Conservation (phyloP, 2,888 invertebrate genomes). For the Labia minor region DNA sequence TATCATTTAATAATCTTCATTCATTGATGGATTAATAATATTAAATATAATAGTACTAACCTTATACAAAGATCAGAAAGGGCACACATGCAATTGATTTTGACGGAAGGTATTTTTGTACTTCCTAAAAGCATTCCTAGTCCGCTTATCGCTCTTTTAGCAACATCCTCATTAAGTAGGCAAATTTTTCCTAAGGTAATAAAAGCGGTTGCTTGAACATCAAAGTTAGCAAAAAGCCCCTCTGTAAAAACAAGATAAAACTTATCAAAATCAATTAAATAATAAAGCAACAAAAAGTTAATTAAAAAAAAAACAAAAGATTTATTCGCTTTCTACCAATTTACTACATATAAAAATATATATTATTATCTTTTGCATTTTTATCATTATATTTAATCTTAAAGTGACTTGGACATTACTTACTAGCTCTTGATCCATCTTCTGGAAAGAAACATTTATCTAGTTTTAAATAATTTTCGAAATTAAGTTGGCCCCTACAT, state of each 20-base stretch:
- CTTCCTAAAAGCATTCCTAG: slow-evolving; percentile 47
- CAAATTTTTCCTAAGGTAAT: slow-evolving; percentile 48
- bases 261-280: slow-evolving; percentile 4
- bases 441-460: not conserved
- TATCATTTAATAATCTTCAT: not conserved
- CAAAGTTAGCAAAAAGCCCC: not conserved
- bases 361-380: no score
- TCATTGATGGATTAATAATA: not conserved
- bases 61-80: slow-evolving; percentile 57
- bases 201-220: slow-evolving; percentile 38
- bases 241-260: not conserved
- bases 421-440: not conserved
- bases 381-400: no score
- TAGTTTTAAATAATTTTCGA: not conserved
- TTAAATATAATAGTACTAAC: slow-evolving; percentile 28
- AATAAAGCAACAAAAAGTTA: no score
- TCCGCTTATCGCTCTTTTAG: slow-evolving; percentile 50
- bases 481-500: not conserved
- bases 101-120: slow-evolving; percentile 42
- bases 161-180: slow-evolving; percentile 50
- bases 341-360: no score
- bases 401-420: not conserved
- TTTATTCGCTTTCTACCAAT: no score
- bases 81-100: slow-evolving; percentile 56
- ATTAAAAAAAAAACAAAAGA: no score